Base-by-base conservation (phyloP, 2,888 invertebrate species). In the Panopea generosa region DNA sequence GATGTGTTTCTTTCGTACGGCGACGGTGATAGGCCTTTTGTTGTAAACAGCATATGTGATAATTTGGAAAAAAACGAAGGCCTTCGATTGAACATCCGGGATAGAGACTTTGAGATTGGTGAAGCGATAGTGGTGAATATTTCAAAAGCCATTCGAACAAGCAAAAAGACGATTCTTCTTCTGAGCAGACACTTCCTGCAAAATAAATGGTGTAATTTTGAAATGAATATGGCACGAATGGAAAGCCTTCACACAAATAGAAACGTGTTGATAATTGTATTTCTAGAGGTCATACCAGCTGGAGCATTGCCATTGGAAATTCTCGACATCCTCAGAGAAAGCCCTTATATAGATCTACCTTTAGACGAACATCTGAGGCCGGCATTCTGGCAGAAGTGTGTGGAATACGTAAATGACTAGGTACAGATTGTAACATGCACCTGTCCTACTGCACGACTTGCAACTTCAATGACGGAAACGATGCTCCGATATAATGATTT, bases 1-100 rank as follows among this genome's bases (percentile, higher is more conserved):
- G 86, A 87, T 67, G 80, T 75, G 11, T 86, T 86, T 66, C 38
- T 87, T 9, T 83, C 84, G 4, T 86, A 84, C 40, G 80, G 77
- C 16, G 83, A 84, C 53, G 75, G 68, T 1, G 83, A 86, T 55
- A 47, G 73, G 26, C 27, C 38, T 14, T 78, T 79, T 47, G 82
- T 79, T 22, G 57, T 65, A 11, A 74, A 60, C n/a, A 65, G 75
- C 18, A 71, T 84, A 70, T 29, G 63, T 61, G 29, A 72, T 29
- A 55, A 67, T 33, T 63, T 87, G 40, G 86, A 86, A 56, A 49
- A 59, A 11, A 27, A 65, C 3, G 53, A 50, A 22, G 68, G 72
- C 0, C 49, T 63, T 18, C 53, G 50, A 14, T 69, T 83, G 9
- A 62, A 63, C 22, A 72, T 83, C 38, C 56, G 77, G 24, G 80